These are phyloP conservation scores for Subanguina moxae DNA, from an alignment of 1,140 invertebrate species.

Conservation along the genomic window DNA sequence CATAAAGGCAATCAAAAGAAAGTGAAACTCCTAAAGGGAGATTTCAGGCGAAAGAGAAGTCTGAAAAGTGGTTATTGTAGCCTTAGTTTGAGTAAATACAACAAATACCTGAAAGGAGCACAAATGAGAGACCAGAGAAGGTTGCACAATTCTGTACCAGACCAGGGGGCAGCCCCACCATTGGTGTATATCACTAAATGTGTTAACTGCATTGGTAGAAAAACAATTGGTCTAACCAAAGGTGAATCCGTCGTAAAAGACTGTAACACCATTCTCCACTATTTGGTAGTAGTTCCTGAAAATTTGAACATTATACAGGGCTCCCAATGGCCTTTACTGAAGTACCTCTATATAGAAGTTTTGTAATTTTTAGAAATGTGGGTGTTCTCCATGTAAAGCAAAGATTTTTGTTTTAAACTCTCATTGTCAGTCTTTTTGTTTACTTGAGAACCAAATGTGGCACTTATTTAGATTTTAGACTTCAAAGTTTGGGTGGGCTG, in stretches of 20 bases:
- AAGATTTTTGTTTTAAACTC: too few relatives aligned
- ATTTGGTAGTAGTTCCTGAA: conserved; percentile 37
- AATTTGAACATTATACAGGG: too few relatives aligned
- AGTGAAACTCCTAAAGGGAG: neutral
- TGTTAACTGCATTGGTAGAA: too few relatives aligned
- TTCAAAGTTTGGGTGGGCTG: too few relatives aligned
- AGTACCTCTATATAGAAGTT: too few relatives aligned
- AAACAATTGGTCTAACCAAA: conserved; percentile 12
- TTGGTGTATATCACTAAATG: conserved; percentile 16
- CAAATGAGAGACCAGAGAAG: conserved; percentile 7
- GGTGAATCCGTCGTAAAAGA: conserved; percentile 31
- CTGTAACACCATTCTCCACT: neutral
- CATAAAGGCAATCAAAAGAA: neutral
- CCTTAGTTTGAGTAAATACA: neutral
- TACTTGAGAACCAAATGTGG: too few relatives aligned
- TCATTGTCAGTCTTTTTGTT: too few relatives aligned
- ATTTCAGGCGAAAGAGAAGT: neutral
- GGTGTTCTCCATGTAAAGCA: too few relatives aligned
- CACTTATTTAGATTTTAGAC: too few relatives aligned
- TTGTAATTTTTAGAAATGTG: too few relatives aligned
- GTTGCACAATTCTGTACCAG: conserved; percentile 20
- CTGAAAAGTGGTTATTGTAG: neutral
- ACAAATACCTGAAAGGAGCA: conserved; percentile 15
- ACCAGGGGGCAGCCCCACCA: conserved; percentile 3
- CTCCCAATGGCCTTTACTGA: too few relatives aligned